Evolutionary conservation across 2,888 invertebrate species (phyloP).

Genomic region (Chymomyza amoena): DNA sequence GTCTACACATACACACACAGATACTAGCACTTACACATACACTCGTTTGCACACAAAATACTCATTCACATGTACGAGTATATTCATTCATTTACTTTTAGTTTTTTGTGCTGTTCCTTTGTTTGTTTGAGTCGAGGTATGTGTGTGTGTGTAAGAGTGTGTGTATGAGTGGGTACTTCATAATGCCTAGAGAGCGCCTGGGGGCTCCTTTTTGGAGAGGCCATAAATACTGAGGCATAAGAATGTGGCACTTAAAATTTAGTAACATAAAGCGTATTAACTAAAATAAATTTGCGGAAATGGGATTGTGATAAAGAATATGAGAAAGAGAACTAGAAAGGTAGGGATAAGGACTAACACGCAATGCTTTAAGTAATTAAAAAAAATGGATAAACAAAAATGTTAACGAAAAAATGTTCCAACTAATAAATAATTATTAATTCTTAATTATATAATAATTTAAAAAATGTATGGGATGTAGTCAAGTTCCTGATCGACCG

Average conservation of each 20-base stretch:
- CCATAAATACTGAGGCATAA: not conserved
- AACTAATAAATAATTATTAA: not conserved
- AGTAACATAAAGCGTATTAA: not conserved
- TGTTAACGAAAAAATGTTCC: not conserved
- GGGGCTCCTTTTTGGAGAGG: too few relatives aligned
- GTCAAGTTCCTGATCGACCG: too few relatives aligned
- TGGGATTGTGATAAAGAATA: not conserved
- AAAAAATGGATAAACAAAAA: not conserved
- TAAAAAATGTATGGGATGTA: too few relatives aligned
- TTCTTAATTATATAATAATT: too few relatives aligned
- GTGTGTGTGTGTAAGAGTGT: constrained; percentile 9
- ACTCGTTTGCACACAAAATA: not conserved
- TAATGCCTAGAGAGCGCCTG: not conserved
- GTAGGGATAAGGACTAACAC: not conserved
- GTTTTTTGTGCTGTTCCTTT: constrained; percentile 32
- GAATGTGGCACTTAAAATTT: not conserved
- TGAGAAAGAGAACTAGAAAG: not conserved
- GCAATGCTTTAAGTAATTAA: not conserved
- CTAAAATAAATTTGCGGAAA: not conserved
- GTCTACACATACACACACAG: constrained; percentile 32
- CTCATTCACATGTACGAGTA: not conserved
- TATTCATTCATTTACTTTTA: not conserved
- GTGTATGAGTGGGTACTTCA: constrained; percentile 6
- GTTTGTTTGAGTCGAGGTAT: constrained; percentile 20
- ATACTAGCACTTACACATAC: not conserved